Evolutionary conservation across 2,797 vertebrate species (phyloP).

Genomic region (Vespertilio murinus): DNA sequence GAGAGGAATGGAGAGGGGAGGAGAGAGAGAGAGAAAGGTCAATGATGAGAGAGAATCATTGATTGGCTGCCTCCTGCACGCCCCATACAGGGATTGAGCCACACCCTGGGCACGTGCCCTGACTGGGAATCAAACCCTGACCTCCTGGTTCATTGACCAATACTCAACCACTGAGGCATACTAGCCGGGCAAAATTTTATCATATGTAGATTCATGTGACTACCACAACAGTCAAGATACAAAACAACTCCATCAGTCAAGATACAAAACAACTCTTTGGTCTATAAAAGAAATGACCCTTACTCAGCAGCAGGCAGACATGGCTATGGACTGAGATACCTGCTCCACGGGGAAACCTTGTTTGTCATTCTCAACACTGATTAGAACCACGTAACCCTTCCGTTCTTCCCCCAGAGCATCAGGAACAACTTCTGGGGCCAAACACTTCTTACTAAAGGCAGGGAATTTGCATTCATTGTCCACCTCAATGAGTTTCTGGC

Average conservation of each 20-base stretch:
- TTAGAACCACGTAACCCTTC: background rate
- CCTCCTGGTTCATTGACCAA: no score
- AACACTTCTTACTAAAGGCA: background rate
- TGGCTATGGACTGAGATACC: background rate
- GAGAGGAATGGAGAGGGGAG: no score
- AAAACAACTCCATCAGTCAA: background rate
- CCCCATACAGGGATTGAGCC: no score
- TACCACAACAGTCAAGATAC: background rate
- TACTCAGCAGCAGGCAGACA: background rate
- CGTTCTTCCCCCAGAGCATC: background rate
- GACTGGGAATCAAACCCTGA: no score
- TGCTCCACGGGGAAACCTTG: background rate
- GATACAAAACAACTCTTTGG: background rate
- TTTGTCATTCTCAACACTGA: background rate
- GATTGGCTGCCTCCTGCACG: no score
- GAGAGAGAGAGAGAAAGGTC: no score
- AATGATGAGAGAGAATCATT: no score
- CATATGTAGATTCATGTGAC: background rate
- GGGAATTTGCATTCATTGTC: background rate
- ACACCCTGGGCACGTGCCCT: no score
- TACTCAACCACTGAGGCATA: no score
- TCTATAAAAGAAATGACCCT: background rate
- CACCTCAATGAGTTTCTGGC: background rate
- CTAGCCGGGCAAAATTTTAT: background rate
- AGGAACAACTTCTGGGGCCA: background rate